A percentile compares a stretch with the other conserved stretches of the same genome.
Conservation (phyloP, 2,888 invertebrate species). For the Abrostola tripartita region DNA sequence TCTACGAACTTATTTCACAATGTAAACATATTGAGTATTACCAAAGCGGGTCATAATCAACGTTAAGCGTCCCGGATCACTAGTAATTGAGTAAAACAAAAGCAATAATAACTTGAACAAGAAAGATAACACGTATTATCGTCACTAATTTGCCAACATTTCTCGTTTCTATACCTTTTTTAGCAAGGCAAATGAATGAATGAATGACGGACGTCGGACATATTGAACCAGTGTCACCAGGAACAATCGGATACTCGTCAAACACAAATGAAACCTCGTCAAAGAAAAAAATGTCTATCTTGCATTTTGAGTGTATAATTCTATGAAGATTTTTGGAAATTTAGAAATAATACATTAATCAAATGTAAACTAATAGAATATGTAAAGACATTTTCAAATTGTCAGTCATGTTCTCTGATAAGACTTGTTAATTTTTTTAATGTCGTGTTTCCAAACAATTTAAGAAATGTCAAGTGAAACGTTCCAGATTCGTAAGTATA, state of each 20-base stretch:
- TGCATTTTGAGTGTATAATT: too few relatives aligned
- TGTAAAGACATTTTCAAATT: not conserved
- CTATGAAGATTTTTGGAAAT: too few relatives aligned
- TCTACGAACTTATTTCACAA: slow-evolving; percentile 74
- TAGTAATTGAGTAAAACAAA: slow-evolving; percentile 54
- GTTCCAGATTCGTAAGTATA: slow-evolving; percentile 4
- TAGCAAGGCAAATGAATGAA: slow-evolving; percentile 80
- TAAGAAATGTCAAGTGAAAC: slow-evolving; percentile 17
- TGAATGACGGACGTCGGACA: slow-evolving; percentile 71
- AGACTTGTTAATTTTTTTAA: not conserved
- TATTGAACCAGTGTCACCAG: slow-evolving; percentile 63
- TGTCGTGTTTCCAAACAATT: slow-evolving; percentile 23
- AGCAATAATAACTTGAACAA: slow-evolving; percentile 64
- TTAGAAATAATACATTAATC: too few relatives aligned
- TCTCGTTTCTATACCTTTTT: slow-evolving; percentile 81
- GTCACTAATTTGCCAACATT: slow-evolving; percentile 85
- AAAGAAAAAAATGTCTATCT: too few relatives aligned
- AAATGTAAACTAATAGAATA: not conserved
- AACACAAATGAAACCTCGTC: not conserved
- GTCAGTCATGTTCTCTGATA: not conserved
- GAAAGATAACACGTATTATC: slow-evolving; percentile 81
- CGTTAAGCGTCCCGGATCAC: slow-evolving; percentile 57
- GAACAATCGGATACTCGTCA: slow-evolving; percentile 36
- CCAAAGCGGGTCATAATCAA: slow-evolving; percentile 59
- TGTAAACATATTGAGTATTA: slow-evolving; percentile 81